Conservation (phyloP, 2,888 invertebrate species). For the Drosophila prolongata region DNA sequence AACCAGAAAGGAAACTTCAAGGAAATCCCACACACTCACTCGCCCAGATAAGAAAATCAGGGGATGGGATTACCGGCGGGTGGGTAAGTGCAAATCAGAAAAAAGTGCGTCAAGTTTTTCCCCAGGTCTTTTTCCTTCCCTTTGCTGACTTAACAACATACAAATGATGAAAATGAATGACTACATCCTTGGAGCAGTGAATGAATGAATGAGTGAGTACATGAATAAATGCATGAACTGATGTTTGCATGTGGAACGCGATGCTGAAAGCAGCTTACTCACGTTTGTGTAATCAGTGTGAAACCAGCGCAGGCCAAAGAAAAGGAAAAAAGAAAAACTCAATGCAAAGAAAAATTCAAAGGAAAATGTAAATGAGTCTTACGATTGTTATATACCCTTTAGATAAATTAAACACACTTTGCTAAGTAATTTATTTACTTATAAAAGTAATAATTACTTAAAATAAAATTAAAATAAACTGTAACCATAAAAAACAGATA, state of each 20-base stretch:
- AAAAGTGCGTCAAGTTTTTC: slow-evolving; percentile 67
- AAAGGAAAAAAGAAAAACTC: slow-evolving; percentile 31
- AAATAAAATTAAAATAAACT: too few species aligned
- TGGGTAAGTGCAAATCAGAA: slow-evolving; percentile 68
- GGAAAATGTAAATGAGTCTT: slow-evolving; percentile 1
- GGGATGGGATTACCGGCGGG: not conserved
- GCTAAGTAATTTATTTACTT: not conserved
- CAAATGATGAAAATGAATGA: slow-evolving; percentile 79
- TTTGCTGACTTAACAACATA: slow-evolving; percentile 79
- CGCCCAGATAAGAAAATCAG: slow-evolving; percentile 41
- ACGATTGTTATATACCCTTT: slow-evolving; percentile 12
- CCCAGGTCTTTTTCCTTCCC: not conserved
- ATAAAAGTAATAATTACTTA: not conserved
- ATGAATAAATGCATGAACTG: slow-evolving; percentile 76
- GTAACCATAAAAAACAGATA: too few species aligned
- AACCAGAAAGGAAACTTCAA: slow-evolving; percentile 25
- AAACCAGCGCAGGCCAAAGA: slow-evolving; percentile 51
- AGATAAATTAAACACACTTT: not conserved
- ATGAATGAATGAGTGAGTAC: slow-evolving; percentile 64
- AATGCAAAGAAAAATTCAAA: slow-evolving; percentile 13
- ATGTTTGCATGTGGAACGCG: slow-evolving; percentile 78
- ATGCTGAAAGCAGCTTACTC: slow-evolving; percentile 80
- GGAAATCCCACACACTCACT: slow-evolving; percentile 48
- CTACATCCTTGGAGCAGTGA: slow-evolving; percentile 44
- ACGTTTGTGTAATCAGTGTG: slow-evolving; percentile 82